phyloP scores from a whole-genome alignment of 1,140 invertebrate genomes.

The Dinothrombium tinctorium region DNA sequence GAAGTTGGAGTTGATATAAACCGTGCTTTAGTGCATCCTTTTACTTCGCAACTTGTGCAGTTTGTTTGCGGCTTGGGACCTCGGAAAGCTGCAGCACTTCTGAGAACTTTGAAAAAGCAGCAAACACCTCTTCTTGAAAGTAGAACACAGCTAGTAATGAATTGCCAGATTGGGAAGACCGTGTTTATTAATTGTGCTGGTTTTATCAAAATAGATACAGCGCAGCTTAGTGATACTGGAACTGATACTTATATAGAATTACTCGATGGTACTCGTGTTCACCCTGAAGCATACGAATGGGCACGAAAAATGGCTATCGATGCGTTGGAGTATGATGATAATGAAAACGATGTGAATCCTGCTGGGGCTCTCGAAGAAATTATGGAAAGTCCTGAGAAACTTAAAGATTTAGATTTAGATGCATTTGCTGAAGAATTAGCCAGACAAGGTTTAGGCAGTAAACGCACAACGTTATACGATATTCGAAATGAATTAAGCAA shows the following conservation, averaged over 20 bases:
- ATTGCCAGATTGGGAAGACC: slow-evolving; percentile 90
- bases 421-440: slow-evolving; percentile 86
- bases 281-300: slow-evolving; percentile 98
- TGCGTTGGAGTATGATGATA: slow-evolving; percentile 91
- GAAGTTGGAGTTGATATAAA: slow-evolving; percentile 99
- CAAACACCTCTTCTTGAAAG: slow-evolving; percentile 85
- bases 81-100: slow-evolving; percentile 65
- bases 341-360: slow-evolving; percentile 62
- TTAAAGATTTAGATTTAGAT: slow-evolving; percentile 92
- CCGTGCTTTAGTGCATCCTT: slow-evolving; percentile 56
- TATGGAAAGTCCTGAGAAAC: slow-evolving; percentile 69
- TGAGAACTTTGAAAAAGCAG: slow-evolving; percentile 41
- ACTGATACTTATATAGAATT: slow-evolving; percentile 88
- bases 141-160: slow-evolving; percentile 75
- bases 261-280: slow-evolving; percentile 85
- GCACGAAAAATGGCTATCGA: slow-evolving; percentile 99
- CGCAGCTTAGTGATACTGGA: slow-evolving; percentile 58
- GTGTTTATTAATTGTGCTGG: slow-evolving; percentile 98
- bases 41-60: slow-evolving; percentile 74
- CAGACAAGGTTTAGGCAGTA: slow-evolving; percentile 83
- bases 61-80: slow-evolving; percentile 93
- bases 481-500: slow-evolving; percentile 85
- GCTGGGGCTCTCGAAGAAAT: slow-evolving; percentile 92
- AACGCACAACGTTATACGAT: slow-evolving; percentile 89
- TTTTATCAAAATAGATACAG: slow-evolving; percentile 96